A percentile compares a stretch with the other conserved stretches of the same genome.
phyloP scores from a whole-genome alignment of 1,140 invertebrate genomes.

The Drosophila melanica region DNA sequence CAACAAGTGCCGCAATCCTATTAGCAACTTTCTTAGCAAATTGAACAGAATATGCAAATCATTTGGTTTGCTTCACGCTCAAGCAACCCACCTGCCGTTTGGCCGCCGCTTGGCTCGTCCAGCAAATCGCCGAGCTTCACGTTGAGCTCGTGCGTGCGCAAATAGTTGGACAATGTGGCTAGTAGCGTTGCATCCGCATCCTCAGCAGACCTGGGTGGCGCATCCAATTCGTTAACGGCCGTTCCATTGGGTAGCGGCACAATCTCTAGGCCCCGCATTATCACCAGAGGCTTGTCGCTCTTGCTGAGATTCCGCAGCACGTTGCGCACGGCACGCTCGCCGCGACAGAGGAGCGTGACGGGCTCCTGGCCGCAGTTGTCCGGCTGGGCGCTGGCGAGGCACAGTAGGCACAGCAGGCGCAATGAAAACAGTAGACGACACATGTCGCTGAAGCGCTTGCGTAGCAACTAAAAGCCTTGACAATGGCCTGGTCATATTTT shows the following conservation, averaged over 20 bases:
- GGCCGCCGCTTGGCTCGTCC: conserved; percentile 44
- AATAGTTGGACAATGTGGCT: conserved; percentile 87
- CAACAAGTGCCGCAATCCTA: conserved; percentile 13
- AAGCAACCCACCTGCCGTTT: conserved; percentile 44
- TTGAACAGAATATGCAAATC: conserved; percentile 12
- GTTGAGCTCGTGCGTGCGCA: conserved; percentile 88
- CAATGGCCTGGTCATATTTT: conserved; percentile 73
- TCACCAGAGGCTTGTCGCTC: conserved; percentile 66
- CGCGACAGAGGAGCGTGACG: conserved; percentile 69
- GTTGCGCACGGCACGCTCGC: conserved; percentile 69
- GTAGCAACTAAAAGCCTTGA: conserved; percentile 78
- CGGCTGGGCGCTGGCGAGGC: conserved; percentile 49
- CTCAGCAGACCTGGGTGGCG: background rate
- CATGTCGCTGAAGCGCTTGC: conserved; percentile 62
- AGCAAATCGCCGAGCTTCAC: conserved; percentile 88
- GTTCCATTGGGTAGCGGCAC: conserved; percentile 59
- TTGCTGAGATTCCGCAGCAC: conserved; percentile 70
- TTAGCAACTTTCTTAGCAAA: conserved; percentile 25
- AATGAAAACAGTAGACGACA: conserved; percentile 26
- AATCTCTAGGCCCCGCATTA: conserved; percentile 78
- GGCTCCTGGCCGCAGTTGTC: conserved; percentile 58
- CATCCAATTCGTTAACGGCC: background rate
- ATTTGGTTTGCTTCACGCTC: too few species aligned
- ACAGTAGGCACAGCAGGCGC: conserved; percentile 52
- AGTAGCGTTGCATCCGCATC: conserved; percentile 66